Evolutionary conservation across 2,797 vertebrate species (phyloP).

Genomic region (Bradypodion ventrale): DNA sequence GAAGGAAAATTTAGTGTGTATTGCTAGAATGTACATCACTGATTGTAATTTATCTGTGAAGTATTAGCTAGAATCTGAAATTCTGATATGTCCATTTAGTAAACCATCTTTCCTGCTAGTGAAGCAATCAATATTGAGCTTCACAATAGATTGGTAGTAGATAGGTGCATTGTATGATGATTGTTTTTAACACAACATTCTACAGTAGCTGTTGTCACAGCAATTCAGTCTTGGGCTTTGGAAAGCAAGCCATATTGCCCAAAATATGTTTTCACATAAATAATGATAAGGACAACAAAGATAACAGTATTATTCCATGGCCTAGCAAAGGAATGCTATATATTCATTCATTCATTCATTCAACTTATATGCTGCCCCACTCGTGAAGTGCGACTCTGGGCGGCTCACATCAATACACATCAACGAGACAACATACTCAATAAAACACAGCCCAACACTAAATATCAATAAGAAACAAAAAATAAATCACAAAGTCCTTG

Average conservation of each 20-base stretch:
- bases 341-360: too few relatives aligned
- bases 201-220: not conserved
- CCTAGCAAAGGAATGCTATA: constrained; percentile 6
- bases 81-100: not conserved
- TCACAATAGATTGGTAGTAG: not conserved
- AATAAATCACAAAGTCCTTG: too few relatives aligned
- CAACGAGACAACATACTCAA: too few relatives aligned
- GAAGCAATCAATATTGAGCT: not conserved
- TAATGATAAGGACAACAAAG: too few relatives aligned
- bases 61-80: not conserved
- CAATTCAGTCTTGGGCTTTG: not conserved
- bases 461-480: too few relatives aligned
- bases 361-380: too few relatives aligned
- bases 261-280: not conserved
- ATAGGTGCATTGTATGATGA: not conserved
- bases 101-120: not conserved
- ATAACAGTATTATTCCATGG: not conserved
- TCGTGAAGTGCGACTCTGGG: too few relatives aligned
- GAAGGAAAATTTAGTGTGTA: not conserved
- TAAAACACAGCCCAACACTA: too few relatives aligned
- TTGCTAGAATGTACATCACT: not conserved
- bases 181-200: not conserved
- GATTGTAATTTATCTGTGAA: too few relatives aligned
- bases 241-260: not conserved
- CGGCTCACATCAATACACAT: too few relatives aligned